phyloP scores from a whole-genome alignment of 1,140 invertebrate genomes.

The Diabrotica undecimpunctata region DNA sequence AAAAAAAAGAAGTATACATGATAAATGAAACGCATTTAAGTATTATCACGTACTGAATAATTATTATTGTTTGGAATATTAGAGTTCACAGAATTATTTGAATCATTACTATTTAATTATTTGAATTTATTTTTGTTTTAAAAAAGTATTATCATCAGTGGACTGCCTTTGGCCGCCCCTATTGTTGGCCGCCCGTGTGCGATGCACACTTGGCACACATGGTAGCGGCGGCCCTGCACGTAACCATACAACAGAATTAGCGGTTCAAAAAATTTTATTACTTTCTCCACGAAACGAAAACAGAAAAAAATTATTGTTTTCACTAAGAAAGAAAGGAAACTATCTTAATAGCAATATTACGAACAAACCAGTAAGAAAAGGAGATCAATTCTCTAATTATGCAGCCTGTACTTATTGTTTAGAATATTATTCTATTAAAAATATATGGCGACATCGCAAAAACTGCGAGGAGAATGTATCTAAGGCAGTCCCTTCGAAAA shows the following conservation, averaged over 20 bases:
- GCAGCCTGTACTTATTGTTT: slow-evolving; percentile 7
- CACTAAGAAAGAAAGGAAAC: slow-evolving; percentile 14
- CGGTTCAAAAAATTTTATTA: slow-evolving; percentile 4
- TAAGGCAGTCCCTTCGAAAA: neutral
- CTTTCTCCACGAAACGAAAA: neutral
- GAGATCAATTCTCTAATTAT: neutral
- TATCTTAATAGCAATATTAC: neutral
- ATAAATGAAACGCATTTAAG: too few relatives aligned
- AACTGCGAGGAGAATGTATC: neutral
- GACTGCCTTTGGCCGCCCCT: too few relatives aligned
- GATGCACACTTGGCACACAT: too few relatives aligned
- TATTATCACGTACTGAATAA: too few relatives aligned
- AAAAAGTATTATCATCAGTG: too few relatives aligned
- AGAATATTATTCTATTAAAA: slow-evolving; percentile 10
- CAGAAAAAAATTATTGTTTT: slow-evolving; percentile 6
- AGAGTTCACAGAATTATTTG: too few relatives aligned
- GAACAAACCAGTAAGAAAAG: slow-evolving; percentile 4
- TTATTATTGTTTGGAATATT: too few relatives aligned
- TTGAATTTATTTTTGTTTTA: too few relatives aligned
- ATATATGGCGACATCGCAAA: slow-evolving; percentile 15
- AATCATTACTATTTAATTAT: too few relatives aligned
- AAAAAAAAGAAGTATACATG: too few relatives aligned
- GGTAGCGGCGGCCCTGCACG: too few relatives aligned
- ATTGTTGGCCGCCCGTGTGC: too few relatives aligned
- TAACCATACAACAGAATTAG: neutral